Evolutionary conservation across 1,140 invertebrate genomes (phyloP), one percentile per base, ranked within the genome.

Genomic region (Macrosteles quadrilineatus): DNA sequence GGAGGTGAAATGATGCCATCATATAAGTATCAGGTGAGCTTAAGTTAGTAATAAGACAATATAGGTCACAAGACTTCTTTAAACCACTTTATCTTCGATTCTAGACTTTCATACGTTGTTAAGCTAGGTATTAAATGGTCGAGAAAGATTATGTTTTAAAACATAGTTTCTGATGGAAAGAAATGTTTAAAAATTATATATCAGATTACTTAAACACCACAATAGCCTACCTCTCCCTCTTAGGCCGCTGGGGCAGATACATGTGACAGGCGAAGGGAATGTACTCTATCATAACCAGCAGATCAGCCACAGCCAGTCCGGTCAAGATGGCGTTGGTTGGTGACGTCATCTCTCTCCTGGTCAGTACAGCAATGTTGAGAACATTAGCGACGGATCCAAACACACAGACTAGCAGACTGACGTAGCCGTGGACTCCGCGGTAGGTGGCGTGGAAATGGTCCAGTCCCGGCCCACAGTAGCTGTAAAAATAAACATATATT

Each of bases 311-410:
- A 0, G 96, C 96, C n/a, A 98, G 83, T 6, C 92, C 94, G 0
- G 94, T 96, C 1, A 90, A 84, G 76, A 95, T 95, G 55, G 90
- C 88, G 80, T 98, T 98, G 6, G 95, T 97, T 0, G 96, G 94
- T 1, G 95, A 92, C 55, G 85, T 81, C 95, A 98, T 97, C 77
- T 96, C 91, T 3, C 90, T 84, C 9, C 95, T 87, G 0, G 95
- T 96, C 23, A 99, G 82, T 2, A 99, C 95, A n/a, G 92, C 89
- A 43, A 99, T 96, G 81, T 98, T 99, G 67, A 98, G 86, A 0
- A 91, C 85, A 79, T 98, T 99, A 55, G 95, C 93, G 17, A 97
- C 86, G 2, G 94, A 93, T 45, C 97, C 97, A 76, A 97, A 91
- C 21, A 93, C 84, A 80, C 97, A 98, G 45, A 99, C 93, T 1